phyloP scores from a whole-genome alignment of 2,113 vertebrate genomes.

The Anser cygnoides region DNA sequence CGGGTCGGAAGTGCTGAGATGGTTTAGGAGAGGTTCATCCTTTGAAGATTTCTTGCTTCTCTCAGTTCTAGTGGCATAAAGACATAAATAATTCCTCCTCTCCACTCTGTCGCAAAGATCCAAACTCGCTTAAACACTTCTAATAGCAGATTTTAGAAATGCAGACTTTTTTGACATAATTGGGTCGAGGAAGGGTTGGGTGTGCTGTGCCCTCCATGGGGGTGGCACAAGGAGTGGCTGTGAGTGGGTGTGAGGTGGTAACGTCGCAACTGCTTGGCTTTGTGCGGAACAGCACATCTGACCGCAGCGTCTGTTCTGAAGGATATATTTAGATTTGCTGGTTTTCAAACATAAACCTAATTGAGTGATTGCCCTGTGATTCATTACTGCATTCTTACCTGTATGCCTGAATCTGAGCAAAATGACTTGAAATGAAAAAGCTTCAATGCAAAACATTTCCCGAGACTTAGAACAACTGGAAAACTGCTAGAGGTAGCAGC shows the following conservation, averaged over 20 bases:
- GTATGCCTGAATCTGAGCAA: background rate
- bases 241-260: background rate
- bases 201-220: background rate
- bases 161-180: background rate
- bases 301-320: fast-evolving
- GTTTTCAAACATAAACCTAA: background rate
- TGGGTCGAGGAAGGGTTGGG: background rate
- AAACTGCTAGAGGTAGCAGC: background rate
- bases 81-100: fast-evolving
- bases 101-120: background rate
- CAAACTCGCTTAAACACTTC: background rate
- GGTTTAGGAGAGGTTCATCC: background rate
- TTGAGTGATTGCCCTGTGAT: fast-evolving
- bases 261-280: fast-evolving
- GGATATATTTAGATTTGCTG: background rate
- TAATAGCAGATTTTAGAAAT: background rate
- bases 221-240: background rate
- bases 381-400: background rate
- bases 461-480: background rate
- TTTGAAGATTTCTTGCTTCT: background rate
- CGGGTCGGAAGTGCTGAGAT: fast-evolving
- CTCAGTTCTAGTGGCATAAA: background rate
- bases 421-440: background rate
- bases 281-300: background rate
- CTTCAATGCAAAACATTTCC: background rate